Conservation (phyloP, 2,797 vertebrate species). For the Gymnopithys bicolor region DNA sequence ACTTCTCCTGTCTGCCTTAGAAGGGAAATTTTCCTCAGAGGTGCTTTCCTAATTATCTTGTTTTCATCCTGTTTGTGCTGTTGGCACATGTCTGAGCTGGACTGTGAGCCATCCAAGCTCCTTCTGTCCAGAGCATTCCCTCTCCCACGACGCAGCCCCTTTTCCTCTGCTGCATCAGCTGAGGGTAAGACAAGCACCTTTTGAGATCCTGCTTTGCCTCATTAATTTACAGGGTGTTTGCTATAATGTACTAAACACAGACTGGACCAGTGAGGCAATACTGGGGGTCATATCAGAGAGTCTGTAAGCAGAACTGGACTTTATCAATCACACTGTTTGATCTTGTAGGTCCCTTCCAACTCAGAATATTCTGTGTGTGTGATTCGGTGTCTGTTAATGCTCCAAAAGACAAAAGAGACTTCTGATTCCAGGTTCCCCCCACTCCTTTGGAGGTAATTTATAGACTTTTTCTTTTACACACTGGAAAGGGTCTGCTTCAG, state of each 20-base stretch:
- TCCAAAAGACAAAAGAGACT: background rate
- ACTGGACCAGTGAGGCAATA: background rate
- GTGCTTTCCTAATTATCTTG: background rate
- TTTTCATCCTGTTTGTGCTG: background rate
- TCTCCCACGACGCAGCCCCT: background rate
- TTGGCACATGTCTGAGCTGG: background rate
- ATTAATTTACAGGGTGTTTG: background rate
- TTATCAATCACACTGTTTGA: background rate
- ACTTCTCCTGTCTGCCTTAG: background rate
- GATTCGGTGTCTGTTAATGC: background rate
- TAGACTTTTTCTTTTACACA: background rate
- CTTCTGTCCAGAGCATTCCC: background rate
- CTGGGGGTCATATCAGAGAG: rapidly evolving
- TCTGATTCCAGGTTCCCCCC: background rate
- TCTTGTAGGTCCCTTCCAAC: background rate
- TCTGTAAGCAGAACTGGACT: background rate
- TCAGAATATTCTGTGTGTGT: background rate
- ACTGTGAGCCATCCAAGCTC: background rate
- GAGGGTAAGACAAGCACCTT: background rate
- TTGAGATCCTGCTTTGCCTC: background rate
- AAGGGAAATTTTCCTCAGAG: background rate
- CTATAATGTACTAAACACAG: background rate
- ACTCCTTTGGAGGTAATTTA: background rate
- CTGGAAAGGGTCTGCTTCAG: background rate
- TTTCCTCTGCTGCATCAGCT: background rate